These are phyloP conservation scores for Orthosia gothica DNA, from an alignment of 2,888 invertebrate genomes.

Conservation along the genomic window DNA sequence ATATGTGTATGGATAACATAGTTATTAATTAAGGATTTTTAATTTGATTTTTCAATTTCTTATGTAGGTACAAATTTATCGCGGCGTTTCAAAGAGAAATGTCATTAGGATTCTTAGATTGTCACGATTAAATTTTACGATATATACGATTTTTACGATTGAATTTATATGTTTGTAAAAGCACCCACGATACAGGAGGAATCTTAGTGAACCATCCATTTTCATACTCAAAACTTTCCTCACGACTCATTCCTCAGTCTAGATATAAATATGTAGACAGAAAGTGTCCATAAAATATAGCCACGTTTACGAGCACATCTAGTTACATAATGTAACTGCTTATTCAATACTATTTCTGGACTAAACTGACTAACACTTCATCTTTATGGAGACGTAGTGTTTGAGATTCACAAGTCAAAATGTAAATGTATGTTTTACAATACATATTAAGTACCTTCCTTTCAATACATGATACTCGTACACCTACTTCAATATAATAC, in stretches of 20 bases:
- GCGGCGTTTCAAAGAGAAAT: no score
- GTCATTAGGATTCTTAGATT: no score
- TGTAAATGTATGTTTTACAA: constrained; percentile 25
- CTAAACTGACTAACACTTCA: constrained; percentile 22
- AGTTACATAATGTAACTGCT: constrained; percentile 5
- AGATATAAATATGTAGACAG: constrained; percentile 10
- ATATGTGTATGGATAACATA: no score
- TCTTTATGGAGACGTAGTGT: constrained; percentile 21
- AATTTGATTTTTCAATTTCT: no score
- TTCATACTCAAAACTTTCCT: neutral
- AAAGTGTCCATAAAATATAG: constrained; percentile 6
- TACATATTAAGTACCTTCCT: neutral
- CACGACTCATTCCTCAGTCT: neutral
- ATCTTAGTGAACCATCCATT: neutral
- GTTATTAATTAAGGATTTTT: no score
- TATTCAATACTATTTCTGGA: constrained; percentile 21
- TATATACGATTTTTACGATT: no score
- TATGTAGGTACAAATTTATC: no score
- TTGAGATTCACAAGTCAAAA: constrained; percentile 33
- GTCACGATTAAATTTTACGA: no score
- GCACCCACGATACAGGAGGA: no score
- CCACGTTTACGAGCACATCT: constrained; percentile 6
- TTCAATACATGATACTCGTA: neutral
- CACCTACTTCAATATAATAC: no score
- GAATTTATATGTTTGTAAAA: no score